Evolutionary conservation across 2,797 vertebrate species (phyloP), one percentile per base, ranked within the genome.

Genomic region (Notolepis coatsorum): DNA sequence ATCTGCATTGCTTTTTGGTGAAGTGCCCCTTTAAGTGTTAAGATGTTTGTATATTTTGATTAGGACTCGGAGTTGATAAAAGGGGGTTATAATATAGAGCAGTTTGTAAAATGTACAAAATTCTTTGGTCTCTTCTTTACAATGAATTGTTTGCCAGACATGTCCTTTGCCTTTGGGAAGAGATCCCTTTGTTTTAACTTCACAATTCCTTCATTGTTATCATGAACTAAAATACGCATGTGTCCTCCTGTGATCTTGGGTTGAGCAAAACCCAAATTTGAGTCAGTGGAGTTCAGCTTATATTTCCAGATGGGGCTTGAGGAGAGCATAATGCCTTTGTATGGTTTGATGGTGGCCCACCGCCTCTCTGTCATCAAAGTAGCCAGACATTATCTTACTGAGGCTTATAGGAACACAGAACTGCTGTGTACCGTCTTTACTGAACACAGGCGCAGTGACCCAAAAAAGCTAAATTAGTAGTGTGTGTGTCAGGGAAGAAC

Each of bases 391-490:
- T 71, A 25, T 45, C 41, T 56, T 51, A 27, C 7, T 48, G 35
- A 51, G 42, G 17, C 50, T 59, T 47, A 31, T 31, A 39, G 18
- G 2, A 47, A 38, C 0, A 56, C 52, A 25, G n/a, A 59, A 39
- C 20, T 49, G 15, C 27, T 49, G 45, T 20, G 48, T 12, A 28
- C 59, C 17, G 50, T 63, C 15, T 20, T 25, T 13, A 3, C 3
- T 18, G 15, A 53, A 24, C 47, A 68, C 65, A 68, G 61, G 63
- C 46, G 61, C 58, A 64, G 56, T 60, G 45, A 49, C 63, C 2
- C 47, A 53, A 49, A 25, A 23, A 35, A n/a, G 21, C 8, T 39
- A 4, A 31, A 49, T 51, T 1, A 27, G n/a, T n/a, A 5, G 23
- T 51, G 10, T 62, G 33, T 41, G 23, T 65, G 57, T 72, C 54